Conservation (phyloP, 1,140 invertebrate genomes). For the Zaprionus ornatus region DNA sequence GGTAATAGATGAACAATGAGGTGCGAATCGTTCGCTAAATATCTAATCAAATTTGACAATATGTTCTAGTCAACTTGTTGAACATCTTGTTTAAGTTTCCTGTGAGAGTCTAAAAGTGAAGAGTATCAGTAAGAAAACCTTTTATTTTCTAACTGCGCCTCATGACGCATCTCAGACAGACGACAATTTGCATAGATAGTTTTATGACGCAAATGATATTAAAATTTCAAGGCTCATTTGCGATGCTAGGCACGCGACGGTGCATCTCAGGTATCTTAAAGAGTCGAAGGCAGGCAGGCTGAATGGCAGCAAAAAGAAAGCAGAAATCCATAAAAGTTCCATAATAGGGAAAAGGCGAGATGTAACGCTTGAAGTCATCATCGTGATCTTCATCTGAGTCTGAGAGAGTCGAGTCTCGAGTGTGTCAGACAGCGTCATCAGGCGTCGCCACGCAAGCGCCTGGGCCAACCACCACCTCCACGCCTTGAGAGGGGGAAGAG, state of each 20-base stretch:
- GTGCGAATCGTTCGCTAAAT: neutral
- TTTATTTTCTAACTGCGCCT: neutral
- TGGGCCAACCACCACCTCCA: too few relatives aligned
- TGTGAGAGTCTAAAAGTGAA: neutral
- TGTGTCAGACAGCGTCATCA: slow-evolving; percentile 23
- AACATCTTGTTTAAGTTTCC: too few relatives aligned
- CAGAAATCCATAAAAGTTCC: slow-evolving; percentile 18
- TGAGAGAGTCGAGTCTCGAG: slow-evolving; percentile 32
- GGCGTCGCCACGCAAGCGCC: neutral
- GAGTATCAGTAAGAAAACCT: neutral
- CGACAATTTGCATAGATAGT: slow-evolving; percentile 4
- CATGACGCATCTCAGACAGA: slow-evolving; percentile 8
- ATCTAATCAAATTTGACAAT: neutral
- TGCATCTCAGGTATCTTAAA: neutral
- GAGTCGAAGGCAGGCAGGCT: neutral
- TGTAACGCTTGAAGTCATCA: slow-evolving; percentile 9
- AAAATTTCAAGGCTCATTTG: slow-evolving; percentile 3
- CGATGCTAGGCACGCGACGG: slow-evolving; percentile 13
- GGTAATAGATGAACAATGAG: neutral
- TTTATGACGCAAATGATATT: neutral
- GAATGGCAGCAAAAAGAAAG: neutral
- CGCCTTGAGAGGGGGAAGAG: neutral
- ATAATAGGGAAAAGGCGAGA: slow-evolving; percentile 25
- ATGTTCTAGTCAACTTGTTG: too few relatives aligned
- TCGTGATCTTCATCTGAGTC: slow-evolving; percentile 4